These are phyloP conservation scores for Harpalus rufipes DNA, from an alignment of 2,888 invertebrate species.

Conservation along the genomic window DNA sequence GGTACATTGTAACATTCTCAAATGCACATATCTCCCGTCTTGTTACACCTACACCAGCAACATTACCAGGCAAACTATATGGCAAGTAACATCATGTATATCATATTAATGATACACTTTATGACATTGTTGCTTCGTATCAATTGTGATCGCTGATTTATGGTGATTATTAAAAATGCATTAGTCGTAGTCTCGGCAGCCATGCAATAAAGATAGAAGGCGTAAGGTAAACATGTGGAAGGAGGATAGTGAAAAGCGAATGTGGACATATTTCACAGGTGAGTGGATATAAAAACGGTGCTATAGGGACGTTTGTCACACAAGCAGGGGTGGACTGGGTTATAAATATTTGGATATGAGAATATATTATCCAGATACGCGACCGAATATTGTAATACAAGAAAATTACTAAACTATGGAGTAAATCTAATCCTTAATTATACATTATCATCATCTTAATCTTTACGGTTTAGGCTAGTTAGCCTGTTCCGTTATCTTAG, in stretches of 20 bases:
- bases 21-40: not conserved
- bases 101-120: constrained; percentile 48
- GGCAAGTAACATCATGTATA: not conserved
- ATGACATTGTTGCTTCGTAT: constrained; percentile 29
- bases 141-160: constrained; percentile 56
- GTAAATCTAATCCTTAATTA: too few species aligned
- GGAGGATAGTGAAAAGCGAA: constrained; percentile 37
- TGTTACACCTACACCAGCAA: not conserved
- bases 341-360: not conserved
- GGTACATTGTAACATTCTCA: not conserved
- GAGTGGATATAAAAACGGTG: constrained; percentile 30
- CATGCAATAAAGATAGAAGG: not conserved
- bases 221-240: not conserved
- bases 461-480: too few species aligned
- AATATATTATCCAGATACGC: not conserved
- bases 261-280: constrained; percentile 59
- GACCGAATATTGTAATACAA: not conserved
- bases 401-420: too few species aligned
- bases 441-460: too few species aligned
- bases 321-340: not conserved
- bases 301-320: not conserved
- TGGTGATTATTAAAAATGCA: constrained; percentile 64
- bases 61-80: constrained; percentile 17
- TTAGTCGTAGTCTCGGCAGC: constrained; percentile 51
- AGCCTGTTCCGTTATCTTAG: too few species aligned